These are phyloP conservation scores for Phaedon cochleariae DNA, from an alignment of 2,888 invertebrate species.

Conservation along the genomic window DNA sequence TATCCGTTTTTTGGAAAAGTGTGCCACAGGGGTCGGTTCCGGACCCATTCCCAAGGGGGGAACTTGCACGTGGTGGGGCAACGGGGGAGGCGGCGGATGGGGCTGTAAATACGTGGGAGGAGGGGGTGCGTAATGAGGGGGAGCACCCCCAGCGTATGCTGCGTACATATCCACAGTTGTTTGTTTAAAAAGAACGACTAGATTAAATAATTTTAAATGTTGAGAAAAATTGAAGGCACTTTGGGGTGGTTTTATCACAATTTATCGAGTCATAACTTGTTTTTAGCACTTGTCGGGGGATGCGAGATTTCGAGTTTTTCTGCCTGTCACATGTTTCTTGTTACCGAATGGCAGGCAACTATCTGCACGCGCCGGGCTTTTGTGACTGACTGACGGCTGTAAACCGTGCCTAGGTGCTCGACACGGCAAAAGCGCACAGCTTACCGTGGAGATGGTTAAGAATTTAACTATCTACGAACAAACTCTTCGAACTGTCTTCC, in stretches of 20 bases:
- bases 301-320: not conserved
- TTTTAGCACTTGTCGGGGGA: not conserved
- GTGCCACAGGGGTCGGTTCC: conserved; percentile 56
- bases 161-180: conserved; percentile 59
- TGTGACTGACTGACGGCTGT: conserved; percentile 31
- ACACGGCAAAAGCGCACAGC: conserved; percentile 19
- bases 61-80: conserved; percentile 52
- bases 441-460: conserved; percentile 18
- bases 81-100: conserved; percentile 54
- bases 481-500: not conserved
- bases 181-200: conserved; percentile 19
- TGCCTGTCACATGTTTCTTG: conserved; percentile 17
- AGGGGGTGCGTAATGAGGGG: conserved; percentile 62
- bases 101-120: conserved; percentile 61
- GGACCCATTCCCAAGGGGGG: conserved; percentile 54
- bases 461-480: not conserved
- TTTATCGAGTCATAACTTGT: not conserved
- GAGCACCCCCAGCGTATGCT: conserved; percentile 63
- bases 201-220: conserved; percentile 3
- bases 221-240: conserved; percentile 21
- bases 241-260: conserved; percentile 19
- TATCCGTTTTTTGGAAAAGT: conserved; percentile 62
- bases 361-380: conserved; percentile 15
- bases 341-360: conserved; percentile 12
- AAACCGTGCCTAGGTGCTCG: conserved; percentile 1